Base-by-base conservation (phyloP, 2,797 vertebrate genomes). In the Scyliorhinus canicula region DNA sequence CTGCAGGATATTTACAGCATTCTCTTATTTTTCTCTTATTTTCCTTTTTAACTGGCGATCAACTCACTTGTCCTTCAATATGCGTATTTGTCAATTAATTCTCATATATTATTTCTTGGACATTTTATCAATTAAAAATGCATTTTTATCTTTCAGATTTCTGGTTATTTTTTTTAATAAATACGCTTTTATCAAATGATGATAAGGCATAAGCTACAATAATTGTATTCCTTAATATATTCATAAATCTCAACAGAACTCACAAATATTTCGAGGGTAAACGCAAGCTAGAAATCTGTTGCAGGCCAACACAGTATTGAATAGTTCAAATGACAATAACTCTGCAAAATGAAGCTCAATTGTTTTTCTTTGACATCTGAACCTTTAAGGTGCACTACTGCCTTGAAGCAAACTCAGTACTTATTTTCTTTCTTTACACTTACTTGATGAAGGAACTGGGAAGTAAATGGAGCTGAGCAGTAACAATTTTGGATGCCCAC, bases 11-110 rank as follows among this genome's bases (percentile, higher is more conserved):
- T 77, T 77, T n/a, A 4, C 71, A 77, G 71, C 71, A 77, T 77
- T 16, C 40, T 88, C 95, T 90, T 95, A 95, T 95, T 95, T 96
- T 94, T 95, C 95, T 95, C 93, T 65, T 69, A 63, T 95, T 95
- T 86, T 0, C 47, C 67, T 31, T 94, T n/a, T 94, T 55, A 94
- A 74, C 16, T 35, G 74, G 52, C 50, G 12, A 47, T 50, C 19
- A 74, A 74, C 55, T 14, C 44, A 44, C 9, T 63, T 60, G 65
- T 93, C 40, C 31, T 60, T 11, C 31, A 67, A 50, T 67, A 50
- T 52, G 28, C 55, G 67, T 28, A 50, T 74, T 94, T 74, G 47
- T 55, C 60, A 65, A 94, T 71, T 71, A 52, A 63, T 52, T 52
- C 14, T 31, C 67, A 94, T 71, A 16, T 47, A 47, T 44, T 67